phyloP scores from a whole-genome alignment of 2,113 vertebrate species.

The Bucco capensis region DNA sequence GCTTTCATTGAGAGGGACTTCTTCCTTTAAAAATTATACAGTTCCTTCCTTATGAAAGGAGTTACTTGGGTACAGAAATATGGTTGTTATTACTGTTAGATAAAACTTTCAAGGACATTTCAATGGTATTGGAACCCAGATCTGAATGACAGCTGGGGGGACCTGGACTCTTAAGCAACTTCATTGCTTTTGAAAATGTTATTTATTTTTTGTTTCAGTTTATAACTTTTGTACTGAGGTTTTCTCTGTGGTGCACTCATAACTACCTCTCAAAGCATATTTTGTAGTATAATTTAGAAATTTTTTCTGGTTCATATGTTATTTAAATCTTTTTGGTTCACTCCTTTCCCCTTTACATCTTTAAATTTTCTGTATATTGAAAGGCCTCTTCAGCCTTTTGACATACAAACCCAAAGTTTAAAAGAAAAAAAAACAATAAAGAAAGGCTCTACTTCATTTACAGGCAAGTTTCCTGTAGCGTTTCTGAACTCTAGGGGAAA shows the following conservation, averaged over 20 bases:
- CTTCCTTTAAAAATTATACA: neutral
- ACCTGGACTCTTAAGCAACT: neutral
- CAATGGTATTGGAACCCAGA: neutral
- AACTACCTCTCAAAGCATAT: neutral
- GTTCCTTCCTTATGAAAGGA: neutral
- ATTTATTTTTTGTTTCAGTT: neutral
- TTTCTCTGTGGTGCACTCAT: neutral
- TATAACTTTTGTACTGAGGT: neutral
- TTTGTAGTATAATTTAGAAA: neutral
- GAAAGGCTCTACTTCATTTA: neutral
- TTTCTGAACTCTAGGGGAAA: slow-evolving; percentile 7
- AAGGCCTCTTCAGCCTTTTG: neutral
- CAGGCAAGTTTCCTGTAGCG: neutral
- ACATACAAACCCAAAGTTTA: neutral
- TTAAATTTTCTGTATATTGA: neutral
- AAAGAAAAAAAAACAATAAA: neutral
- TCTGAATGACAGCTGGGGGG: neutral
- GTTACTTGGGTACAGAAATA: neutral
- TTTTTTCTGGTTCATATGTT: neutral
- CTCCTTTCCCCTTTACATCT: neutral
- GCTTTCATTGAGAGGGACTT: neutral
- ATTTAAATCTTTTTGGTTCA: neutral
- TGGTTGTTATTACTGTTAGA: neutral
- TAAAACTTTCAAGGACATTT: neutral
- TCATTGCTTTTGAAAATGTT: neutral